Base-by-base conservation (phyloP, 2,888 invertebrate species). In the Eupithecia pulchellata region DNA sequence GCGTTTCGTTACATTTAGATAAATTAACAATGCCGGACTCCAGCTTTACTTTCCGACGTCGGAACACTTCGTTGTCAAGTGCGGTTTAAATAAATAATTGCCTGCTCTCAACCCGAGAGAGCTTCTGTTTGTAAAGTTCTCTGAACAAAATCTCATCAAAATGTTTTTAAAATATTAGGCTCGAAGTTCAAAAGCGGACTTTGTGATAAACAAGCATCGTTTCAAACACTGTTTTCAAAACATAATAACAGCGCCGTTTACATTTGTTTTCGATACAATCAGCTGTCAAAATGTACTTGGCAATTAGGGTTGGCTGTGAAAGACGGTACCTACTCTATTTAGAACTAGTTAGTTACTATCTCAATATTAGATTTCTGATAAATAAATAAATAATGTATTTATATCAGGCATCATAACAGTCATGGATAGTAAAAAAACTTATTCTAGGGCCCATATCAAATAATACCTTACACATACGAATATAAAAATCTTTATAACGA, bases 271-370 rank as follows among this genome's bases (percentile, higher is more conserved):
- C 74, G 71, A 70, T 75, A 85, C 83, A 85, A 87, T 86, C 83
- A 85, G 79, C 84, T 87, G 89, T 88, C 88, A 89, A 84, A 88
- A 86, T 86, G 84, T 84, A 87, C 84, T 86, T 73, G 80, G 84
- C 86, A 88, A 90, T 91, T 47, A 47, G 20, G 42, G 42, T n/a
- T 42, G 42, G n/a, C 42, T 11, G n/a, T 20, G 42, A 3, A 47
- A 20, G n/a, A 9, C n/a, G 42, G 42, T 47, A 9, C 42, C 9
- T 47, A 2, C 20, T 47, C 20, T 30, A 34, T 60, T 20, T 60
- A 34, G 32, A 32, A 34, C 25, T n/a, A 0, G n/a, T n/a, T n/a
- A n/a, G n/a, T n/a, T n/a, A n/a, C n/a, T n/a, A n/a, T n/a, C n/a
- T n/a, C n/a, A n/a, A n/a, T n/a, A n/a, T n/a, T n/a, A n/a, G n/a